Evolutionary conservation across 2,113 vertebrate genomes (phyloP).

Genomic region (Procavia capensis): DNA sequence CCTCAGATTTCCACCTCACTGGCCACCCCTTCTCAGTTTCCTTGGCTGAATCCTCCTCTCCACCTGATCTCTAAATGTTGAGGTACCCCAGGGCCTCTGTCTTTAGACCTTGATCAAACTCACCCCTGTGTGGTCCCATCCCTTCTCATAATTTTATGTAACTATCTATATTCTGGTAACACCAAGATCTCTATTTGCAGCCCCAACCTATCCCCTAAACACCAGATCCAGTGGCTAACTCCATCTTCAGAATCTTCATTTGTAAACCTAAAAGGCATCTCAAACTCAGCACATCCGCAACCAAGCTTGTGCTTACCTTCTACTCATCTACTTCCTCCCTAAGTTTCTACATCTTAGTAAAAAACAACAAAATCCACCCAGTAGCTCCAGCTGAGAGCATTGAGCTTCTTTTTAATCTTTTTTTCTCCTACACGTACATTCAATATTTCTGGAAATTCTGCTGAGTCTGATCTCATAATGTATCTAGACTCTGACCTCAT

Average conservation of each 20-base stretch:
- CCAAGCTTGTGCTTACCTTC: not conserved
- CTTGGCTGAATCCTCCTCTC: no score
- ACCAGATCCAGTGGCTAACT: not conserved
- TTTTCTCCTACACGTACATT: not conserved
- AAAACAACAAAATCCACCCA: not conserved
- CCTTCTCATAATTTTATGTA: not conserved
- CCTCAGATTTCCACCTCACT: not conserved
- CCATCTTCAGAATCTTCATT: not conserved
- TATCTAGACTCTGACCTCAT: not conserved
- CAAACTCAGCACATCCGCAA: not conserved
- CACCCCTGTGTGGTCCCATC: not conserved
- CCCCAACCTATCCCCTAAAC: not conserved
- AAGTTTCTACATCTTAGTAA: not conserved
- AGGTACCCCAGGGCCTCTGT: not conserved
- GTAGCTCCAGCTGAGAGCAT: not conserved
- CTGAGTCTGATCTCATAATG: conserved; percentile 18
- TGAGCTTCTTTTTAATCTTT: not conserved
- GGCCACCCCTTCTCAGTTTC: not conserved
- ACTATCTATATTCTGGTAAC: not conserved
- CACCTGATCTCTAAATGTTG: not conserved
- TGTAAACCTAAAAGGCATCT: not conserved
- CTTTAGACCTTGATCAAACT: not conserved
- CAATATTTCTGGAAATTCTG: not conserved
- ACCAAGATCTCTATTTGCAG: not conserved
- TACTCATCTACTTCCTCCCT: not conserved